phyloP scores from a whole-genome alignment of 1,140 invertebrate genomes.

The Sycophila sp. region DNA sequence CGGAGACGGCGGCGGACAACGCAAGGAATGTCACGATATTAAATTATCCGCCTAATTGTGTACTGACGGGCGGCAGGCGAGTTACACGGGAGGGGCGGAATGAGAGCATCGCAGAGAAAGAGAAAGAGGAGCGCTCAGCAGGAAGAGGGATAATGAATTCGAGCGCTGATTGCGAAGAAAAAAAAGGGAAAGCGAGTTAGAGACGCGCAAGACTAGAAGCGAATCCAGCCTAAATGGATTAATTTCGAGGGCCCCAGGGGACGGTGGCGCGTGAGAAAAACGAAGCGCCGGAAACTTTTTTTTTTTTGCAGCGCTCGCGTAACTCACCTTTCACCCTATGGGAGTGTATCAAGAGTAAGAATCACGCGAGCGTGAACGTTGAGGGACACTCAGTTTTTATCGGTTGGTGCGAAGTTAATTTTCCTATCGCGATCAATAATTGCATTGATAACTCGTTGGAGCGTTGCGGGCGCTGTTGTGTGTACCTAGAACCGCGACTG shows the following conservation, averaged over 20 bases:
- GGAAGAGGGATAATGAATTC: background rate
- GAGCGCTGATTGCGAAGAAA: conserved; percentile 14
- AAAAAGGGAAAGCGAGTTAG: conserved; percentile 13
- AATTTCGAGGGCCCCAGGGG: background rate
- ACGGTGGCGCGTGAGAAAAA: background rate
- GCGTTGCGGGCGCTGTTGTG: background rate
- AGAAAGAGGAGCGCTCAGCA: background rate
- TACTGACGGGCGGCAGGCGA: no score
- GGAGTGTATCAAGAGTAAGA: no score
- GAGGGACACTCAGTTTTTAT: no score
- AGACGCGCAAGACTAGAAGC: background rate
- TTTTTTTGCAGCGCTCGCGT: no score
- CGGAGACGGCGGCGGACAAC: no score
- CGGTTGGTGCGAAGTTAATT: background rate
- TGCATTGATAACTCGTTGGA: background rate
- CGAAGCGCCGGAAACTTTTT: background rate
- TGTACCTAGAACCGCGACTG: no score
- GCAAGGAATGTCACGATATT: conserved; percentile 6
- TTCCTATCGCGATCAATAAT: background rate
- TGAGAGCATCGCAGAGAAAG: background rate
- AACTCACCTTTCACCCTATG: no score
- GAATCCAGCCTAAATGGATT: conserved; percentile 24
- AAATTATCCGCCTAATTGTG: conserved; percentile 24
- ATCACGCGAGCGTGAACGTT: no score
- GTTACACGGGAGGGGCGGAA: no score